Conservation (phyloP, 2,888 invertebrate species). For the Dendrolimus pini region DNA sequence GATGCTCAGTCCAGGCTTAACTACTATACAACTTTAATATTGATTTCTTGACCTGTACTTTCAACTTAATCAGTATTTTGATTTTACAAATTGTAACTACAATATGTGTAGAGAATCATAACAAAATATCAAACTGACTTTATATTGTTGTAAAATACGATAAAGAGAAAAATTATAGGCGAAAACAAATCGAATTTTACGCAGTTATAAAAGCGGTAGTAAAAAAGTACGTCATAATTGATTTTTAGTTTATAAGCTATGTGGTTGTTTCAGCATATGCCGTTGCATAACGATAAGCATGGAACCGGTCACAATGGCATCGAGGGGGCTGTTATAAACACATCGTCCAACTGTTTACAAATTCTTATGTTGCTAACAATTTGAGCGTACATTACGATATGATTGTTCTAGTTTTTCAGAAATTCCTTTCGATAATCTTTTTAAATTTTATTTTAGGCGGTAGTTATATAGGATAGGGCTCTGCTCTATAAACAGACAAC, state of each 20-base stretch:
- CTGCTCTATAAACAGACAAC: too few relatives aligned
- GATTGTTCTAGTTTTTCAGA: slow-evolving; percentile 58
- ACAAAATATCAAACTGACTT: too few relatives aligned
- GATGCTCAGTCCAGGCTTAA: too few relatives aligned
- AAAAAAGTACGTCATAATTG: slow-evolving; percentile 18
- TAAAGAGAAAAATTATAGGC: neutral
- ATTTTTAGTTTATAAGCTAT: slow-evolving; percentile 29
- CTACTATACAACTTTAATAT: too few relatives aligned
- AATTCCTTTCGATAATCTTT: slow-evolving; percentile 25
- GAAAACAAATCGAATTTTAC: neutral
- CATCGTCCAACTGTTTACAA: slow-evolving; percentile 52
- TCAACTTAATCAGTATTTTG: too few relatives aligned
- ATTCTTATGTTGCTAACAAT: slow-evolving; percentile 55
- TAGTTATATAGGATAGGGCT: too few relatives aligned
- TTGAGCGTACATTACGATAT: slow-evolving; percentile 34
- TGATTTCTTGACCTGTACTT: too few relatives aligned
- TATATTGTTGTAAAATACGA: too few relatives aligned
- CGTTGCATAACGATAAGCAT: slow-evolving; percentile 37
- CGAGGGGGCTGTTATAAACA: slow-evolving; percentile 43
- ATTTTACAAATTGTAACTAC: too few relatives aligned
- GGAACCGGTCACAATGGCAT: slow-evolving; percentile 44
- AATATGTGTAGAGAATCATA: too few relatives aligned
- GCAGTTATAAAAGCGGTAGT: neutral
- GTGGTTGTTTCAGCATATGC: slow-evolving; percentile 32
- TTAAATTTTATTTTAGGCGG: neutral